Percentiles rank a stretch among this genome's conserved stretches.
These are phyloP conservation scores for Chaenocephalus aceratus DNA, from an alignment of 2,113 vertebrate genomes.

Conservation along the genomic window DNA sequence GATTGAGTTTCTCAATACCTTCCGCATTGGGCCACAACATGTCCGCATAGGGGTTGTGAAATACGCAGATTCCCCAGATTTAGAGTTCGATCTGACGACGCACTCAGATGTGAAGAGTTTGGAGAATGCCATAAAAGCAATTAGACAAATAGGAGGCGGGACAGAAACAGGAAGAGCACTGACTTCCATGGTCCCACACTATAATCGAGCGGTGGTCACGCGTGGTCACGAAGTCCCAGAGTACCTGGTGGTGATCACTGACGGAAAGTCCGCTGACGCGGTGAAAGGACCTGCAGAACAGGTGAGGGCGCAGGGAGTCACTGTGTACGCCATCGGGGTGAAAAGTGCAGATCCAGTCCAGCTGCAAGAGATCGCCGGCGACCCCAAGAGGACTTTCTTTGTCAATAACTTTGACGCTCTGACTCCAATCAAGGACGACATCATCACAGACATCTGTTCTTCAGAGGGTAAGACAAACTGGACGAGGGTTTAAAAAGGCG, in stretches of 20 bases:
- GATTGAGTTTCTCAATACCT: slow-evolving; percentile 78
- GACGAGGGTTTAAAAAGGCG: background rate
- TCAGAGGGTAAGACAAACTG: slow-evolving; percentile 80
- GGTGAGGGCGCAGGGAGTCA: slow-evolving; percentile 76
- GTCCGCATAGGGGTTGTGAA: slow-evolving; percentile 87
- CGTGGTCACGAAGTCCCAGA: slow-evolving; percentile 71
- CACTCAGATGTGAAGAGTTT: slow-evolving; percentile 62
- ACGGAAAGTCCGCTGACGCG: slow-evolving; percentile 82
- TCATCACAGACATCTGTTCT: slow-evolving; percentile 87
- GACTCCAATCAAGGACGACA: slow-evolving; percentile 81
- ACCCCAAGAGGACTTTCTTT: slow-evolving; percentile 81
- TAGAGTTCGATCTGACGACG: slow-evolving; percentile 80
- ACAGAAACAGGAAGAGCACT: slow-evolving; percentile 84
- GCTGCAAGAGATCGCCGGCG: slow-evolving; percentile 81
- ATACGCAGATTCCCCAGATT: slow-evolving; percentile 64
- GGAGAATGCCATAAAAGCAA: slow-evolving; percentile 78
- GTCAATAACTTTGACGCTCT: slow-evolving; percentile 87
- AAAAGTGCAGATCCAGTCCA: slow-evolving; percentile 72
- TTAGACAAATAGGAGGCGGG: slow-evolving; percentile 79
- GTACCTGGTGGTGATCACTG: slow-evolving; percentile 89
- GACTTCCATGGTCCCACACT: slow-evolving; percentile 76
- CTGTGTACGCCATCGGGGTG: slow-evolving; percentile 87
- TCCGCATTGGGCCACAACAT: slow-evolving; percentile 80
- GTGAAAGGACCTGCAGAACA: slow-evolving; percentile 80
- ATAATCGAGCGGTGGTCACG: slow-evolving; percentile 64